Percentiles rank a stretch among this genome's conserved stretches.
phyloP scores from a whole-genome alignment of 1,140 invertebrate species.

The Neelides sp. region DNA sequence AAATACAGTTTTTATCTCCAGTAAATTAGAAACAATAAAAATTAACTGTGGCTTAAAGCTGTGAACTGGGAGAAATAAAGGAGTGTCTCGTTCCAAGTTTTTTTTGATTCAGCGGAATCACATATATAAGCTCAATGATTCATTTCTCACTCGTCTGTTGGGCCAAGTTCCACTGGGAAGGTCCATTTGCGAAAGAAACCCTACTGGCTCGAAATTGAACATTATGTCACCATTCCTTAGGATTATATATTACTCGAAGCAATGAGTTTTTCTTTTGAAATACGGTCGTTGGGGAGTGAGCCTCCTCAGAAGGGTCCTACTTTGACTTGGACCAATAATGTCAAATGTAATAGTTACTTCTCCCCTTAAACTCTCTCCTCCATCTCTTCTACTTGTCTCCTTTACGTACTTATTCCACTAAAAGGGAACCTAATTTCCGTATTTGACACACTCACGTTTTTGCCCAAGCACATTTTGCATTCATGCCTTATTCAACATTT shows the following conservation, averaged over 20 bases:
- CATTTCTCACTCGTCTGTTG: too few relatives aligned
- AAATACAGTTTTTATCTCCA: too few relatives aligned
- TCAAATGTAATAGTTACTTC: not conserved
- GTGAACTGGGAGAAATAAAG: too few relatives aligned
- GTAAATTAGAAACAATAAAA: too few relatives aligned
- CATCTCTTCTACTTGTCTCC: not conserved
- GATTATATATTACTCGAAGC: slow-evolving; percentile 2
- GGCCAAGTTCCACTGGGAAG: too few relatives aligned
- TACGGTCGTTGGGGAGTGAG: too few relatives aligned
- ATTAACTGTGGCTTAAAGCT: too few relatives aligned
- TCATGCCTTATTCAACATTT: slow-evolving; percentile 16
- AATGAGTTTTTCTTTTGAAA: too few relatives aligned
- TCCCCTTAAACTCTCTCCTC: not conserved
- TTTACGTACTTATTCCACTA: not conserved
- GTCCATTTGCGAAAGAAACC: not conserved
- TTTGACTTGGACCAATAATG: not conserved
- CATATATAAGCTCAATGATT: too few relatives aligned
- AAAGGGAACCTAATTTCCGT: slow-evolving; percentile 10
- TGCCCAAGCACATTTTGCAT: slow-evolving; percentile 9
- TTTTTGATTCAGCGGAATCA: too few relatives aligned
- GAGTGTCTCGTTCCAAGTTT: too few relatives aligned
- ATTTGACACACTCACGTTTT: slow-evolving; percentile 14
- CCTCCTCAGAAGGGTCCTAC: not conserved
- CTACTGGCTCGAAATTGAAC: slow-evolving; percentile 3
- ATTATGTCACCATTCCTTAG: slow-evolving; percentile 1